Evolutionary conservation across 2,888 invertebrate genomes (phyloP).

Genomic region (Bembecia ichneumoniformis): DNA sequence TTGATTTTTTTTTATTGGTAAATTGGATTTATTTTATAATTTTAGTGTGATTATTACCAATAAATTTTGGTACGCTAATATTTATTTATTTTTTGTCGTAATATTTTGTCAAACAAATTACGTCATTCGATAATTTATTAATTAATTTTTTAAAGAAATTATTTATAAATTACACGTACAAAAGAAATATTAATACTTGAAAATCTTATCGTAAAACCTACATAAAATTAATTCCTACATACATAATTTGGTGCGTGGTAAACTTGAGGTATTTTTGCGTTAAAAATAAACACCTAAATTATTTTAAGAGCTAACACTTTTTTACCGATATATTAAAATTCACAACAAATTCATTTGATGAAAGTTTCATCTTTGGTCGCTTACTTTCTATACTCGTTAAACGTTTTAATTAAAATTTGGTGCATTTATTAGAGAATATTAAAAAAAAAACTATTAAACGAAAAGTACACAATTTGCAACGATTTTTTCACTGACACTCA

Average conservation of each 20-base stretch:
- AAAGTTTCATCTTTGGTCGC: conserved; percentile 64
- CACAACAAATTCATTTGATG: conserved; percentile 65
- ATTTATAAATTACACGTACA: too few species aligned
- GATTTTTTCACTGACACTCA: not conserved
- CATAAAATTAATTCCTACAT: conserved; percentile 22
- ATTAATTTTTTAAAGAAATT: too few species aligned
- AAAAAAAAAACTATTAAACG: too few species aligned
- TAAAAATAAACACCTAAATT: conserved; percentile 25
- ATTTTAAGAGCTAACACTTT: conserved; percentile 13
- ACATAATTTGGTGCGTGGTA: conserved; percentile 67
- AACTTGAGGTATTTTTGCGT: conserved; percentile 64
- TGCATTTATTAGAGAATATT: conserved; percentile 26
- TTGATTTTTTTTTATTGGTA: too few species aligned
- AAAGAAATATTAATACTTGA: conserved; percentile 44
- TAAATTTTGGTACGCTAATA: too few species aligned
- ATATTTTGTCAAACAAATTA: too few species aligned
- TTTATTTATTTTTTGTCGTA: too few species aligned
- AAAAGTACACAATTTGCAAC: too few species aligned
- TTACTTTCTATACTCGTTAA: conserved; percentile 49
- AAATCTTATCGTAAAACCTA: conserved; percentile 29
- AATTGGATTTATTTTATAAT: too few species aligned
- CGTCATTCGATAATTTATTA: too few species aligned
- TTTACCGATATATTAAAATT: conserved; percentile 23
- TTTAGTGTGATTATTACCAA: too few species aligned
- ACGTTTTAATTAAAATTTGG: conserved; percentile 46